Evolutionary conservation across 2,888 invertebrate genomes (phyloP).

Genomic region (Drosophila koepferae): DNA sequence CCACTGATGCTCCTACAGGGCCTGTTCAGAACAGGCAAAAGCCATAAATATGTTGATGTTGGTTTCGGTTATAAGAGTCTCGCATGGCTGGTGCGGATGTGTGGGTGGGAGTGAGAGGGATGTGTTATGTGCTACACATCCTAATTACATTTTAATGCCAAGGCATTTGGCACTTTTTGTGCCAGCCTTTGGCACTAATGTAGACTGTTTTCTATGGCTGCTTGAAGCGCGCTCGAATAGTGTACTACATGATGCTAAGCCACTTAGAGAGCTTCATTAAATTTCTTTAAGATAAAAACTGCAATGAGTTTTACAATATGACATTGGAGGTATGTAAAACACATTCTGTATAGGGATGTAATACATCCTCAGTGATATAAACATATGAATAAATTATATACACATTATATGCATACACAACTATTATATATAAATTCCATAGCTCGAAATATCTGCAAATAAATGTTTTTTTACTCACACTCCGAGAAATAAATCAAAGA

Average conservation of each 20-base stretch:
- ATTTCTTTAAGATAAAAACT: neutral
- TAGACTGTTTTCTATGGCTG: slow-evolving; percentile 2
- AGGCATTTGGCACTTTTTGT: slow-evolving; percentile 51
- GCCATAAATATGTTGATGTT: slow-evolving; percentile 62
- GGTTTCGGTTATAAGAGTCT: slow-evolving; percentile 24
- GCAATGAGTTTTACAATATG: neutral
- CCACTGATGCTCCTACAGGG: neutral
- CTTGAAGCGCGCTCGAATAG: neutral
- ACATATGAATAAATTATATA: neutral
- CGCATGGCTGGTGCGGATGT: slow-evolving; percentile 7
- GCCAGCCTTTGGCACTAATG: slow-evolving; percentile 11
- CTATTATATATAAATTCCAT: too few relatives aligned
- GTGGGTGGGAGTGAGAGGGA: neutral
- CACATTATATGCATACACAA: neutral
- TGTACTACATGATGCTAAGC: neutral
- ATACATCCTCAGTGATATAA: neutral
- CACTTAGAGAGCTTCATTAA: slow-evolving; percentile 8
- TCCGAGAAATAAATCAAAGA: too few relatives aligned
- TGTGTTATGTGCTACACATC: slow-evolving; percentile 34
- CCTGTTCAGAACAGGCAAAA: slow-evolving; percentile 51
- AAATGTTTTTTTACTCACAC: too few relatives aligned
- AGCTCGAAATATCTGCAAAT: too few relatives aligned
- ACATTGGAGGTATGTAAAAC: neutral
- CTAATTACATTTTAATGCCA: slow-evolving; percentile 74
- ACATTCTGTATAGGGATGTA: neutral